Evolutionary conservation across 2,888 invertebrate species (phyloP).

Genomic region (Thalpophila matura): DNA sequence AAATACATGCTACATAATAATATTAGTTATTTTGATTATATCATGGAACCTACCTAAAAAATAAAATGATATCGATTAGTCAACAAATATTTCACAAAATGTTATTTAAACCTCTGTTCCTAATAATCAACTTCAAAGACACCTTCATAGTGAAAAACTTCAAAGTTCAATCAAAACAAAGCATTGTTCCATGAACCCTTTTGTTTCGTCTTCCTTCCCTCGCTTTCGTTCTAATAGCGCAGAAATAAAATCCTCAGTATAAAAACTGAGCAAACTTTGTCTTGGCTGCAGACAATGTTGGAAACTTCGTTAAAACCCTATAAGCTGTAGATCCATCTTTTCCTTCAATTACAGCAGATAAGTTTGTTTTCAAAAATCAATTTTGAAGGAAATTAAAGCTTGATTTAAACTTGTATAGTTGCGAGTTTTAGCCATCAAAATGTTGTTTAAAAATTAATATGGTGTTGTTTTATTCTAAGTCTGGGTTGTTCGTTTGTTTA

Average conservation of each 20-base stretch:
- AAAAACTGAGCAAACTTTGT: conserved; percentile 27
- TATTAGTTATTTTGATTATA: too few species aligned
- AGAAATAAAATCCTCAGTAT: conserved; percentile 27
- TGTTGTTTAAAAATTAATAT: too few species aligned
- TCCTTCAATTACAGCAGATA: conserved; percentile 5
- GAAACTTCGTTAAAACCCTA: conserved; percentile 19
- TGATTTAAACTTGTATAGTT: too few species aligned
- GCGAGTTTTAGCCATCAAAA: too few species aligned
- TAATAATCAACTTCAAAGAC: not conserved
- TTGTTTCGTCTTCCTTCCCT: not conserved
- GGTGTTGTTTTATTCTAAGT: too few species aligned
- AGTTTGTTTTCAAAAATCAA: not conserved
- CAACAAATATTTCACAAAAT: too few species aligned
- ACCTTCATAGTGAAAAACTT: not conserved
- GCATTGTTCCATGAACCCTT: conserved; percentile 9
- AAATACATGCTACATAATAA: too few species aligned
- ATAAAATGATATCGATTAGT: too few species aligned
- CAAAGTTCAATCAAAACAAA: conserved; percentile 25
- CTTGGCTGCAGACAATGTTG: conserved; percentile 9
- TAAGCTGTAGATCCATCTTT: conserved; percentile 5
- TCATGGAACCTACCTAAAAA: too few species aligned
- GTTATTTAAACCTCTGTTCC: too few species aligned
- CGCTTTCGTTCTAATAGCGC: conserved; percentile 6
- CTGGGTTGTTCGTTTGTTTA: too few species aligned
- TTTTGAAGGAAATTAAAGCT: not conserved